Evolutionary conservation across 1,140 invertebrate species (phyloP).

Genomic region (Drosophila varians): DNA sequence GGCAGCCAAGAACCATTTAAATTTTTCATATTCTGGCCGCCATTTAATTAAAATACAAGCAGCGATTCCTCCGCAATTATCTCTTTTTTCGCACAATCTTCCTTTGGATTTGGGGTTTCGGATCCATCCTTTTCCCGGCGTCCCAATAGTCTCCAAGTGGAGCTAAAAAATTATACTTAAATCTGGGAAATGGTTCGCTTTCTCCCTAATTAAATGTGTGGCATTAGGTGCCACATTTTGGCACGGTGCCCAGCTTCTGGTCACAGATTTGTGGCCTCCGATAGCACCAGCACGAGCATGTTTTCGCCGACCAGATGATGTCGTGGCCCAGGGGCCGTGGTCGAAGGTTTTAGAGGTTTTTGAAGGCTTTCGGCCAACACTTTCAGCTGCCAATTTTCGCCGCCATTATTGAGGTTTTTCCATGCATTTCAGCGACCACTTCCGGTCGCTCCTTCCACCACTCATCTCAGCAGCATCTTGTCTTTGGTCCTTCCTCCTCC

Average conservation of each 20-base stretch:
- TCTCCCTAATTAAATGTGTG: conserved; percentile 54
- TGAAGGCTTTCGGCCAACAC: conserved; percentile 8
- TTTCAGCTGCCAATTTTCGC: conserved; percentile 47
- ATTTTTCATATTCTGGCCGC: conserved; percentile 15
- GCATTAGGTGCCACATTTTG: conserved; percentile 62
- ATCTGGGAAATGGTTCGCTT: conserved; percentile 15
- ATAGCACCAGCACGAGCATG: conserved; percentile 48
- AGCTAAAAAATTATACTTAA: conserved; percentile 51
- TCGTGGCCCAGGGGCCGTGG: conserved; percentile 11
- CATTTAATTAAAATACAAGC: conserved; percentile 66
- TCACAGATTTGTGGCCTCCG: conserved; percentile 43
- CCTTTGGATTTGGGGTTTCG: conserved; percentile 12
- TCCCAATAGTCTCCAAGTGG: conserved; percentile 62
- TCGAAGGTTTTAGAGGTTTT: not conserved
- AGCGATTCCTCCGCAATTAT: conserved; percentile 55
- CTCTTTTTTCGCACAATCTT: conserved; percentile 34
- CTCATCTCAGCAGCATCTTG: conserved; percentile 26
- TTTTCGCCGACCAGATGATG: conserved; percentile 43
- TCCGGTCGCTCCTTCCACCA: conserved; percentile 3
- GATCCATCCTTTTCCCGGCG: conserved; percentile 18
- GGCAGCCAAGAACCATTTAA: conserved; percentile 10
- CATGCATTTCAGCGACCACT: conserved; percentile 56
- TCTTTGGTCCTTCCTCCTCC: conserved; percentile 18
- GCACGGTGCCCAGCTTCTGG: conserved; percentile 37
- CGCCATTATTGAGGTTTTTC: conserved; percentile 57